These are phyloP conservation scores for Leptopilina clavipes DNA, from an alignment of 1,140 invertebrate genomes.

Conservation along the genomic window DNA sequence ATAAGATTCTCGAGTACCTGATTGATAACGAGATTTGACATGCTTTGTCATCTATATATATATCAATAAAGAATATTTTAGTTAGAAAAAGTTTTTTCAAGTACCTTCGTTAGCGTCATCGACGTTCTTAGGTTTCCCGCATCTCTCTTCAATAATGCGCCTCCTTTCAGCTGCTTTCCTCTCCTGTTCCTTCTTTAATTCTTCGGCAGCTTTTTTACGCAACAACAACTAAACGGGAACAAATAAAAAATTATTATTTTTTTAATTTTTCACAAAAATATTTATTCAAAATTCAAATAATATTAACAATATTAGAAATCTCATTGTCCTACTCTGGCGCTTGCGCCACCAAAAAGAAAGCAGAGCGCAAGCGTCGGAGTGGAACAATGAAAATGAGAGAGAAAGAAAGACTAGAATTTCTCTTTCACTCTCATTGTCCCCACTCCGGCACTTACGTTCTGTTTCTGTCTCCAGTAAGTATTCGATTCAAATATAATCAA, in stretches of 20 bases:
- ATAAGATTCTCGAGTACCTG: constrained; percentile 7
- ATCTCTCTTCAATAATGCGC: constrained; percentile 96
- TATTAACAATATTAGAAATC: too few relatives aligned
- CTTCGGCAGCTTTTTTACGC: constrained; percentile 99
- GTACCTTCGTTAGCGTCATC: constrained; percentile 95
- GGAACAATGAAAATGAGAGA: too few relatives aligned
- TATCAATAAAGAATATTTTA: constrained; percentile 7
- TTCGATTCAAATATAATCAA: too few relatives aligned
- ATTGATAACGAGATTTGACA: constrained; percentile 20
- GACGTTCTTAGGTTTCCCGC: constrained; percentile 91
- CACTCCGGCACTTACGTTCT: too few relatives aligned
- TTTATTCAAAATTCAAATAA: neutral
- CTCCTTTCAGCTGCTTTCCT: constrained; percentile 98
- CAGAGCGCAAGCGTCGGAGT: too few relatives aligned
- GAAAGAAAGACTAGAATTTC: too few relatives aligned
- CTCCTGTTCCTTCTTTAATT: constrained; percentile 99
- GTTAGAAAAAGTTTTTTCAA: constrained; percentile 30
- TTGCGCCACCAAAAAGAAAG: too few relatives aligned
- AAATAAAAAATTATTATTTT: constrained; percentile 16
- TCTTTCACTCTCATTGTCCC: too few relatives aligned
- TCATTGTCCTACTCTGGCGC: too few relatives aligned
- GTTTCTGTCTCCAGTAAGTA: too few relatives aligned
- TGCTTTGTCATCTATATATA: neutral
- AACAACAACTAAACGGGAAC: constrained; percentile 86
- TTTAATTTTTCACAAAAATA: neutral